Percentiles rank a stretch among this genome's conserved stretches.
Conservation (phyloP, 2,888 invertebrate genomes). For the Hyppa rectilinea region DNA sequence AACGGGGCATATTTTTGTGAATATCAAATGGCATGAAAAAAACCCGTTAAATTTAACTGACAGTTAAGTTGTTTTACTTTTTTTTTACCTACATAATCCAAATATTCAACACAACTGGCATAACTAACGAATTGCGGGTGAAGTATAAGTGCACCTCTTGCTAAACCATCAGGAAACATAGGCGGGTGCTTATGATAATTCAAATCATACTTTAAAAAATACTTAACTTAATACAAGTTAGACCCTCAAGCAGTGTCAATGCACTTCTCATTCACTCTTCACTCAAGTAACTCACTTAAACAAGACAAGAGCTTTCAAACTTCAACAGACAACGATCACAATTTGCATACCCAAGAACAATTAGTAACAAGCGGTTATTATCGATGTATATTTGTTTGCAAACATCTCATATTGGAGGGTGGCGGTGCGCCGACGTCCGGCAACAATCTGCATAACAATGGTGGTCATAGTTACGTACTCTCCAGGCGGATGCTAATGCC, state of each 20-base stretch:
- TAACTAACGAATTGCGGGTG: no score
- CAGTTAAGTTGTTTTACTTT: no score
- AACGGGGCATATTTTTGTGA: neutral
- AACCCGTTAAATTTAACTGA: neutral
- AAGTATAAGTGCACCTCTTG: no score
- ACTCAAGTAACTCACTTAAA: constrained; percentile 19
- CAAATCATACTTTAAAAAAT: no score
- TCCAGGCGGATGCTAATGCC: constrained; percentile 88
- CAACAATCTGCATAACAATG: constrained; percentile 89
- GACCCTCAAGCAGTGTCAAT: neutral
- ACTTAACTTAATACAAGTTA: neutral
- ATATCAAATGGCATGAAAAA: neutral
- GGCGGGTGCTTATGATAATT: no score
- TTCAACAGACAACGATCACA: constrained; percentile 31
- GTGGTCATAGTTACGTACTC: constrained; percentile 80
- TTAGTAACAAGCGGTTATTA: constrained; percentile 62
- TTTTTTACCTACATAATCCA: no score
- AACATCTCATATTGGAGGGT: constrained; percentile 78
- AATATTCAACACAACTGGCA: no score
- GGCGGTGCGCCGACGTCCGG: constrained; percentile 80
- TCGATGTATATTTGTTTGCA: constrained; percentile 80
- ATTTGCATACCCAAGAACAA: constrained; percentile 64
- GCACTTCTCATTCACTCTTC: constrained; percentile 8
- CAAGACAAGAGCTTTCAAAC: constrained; percentile 20
- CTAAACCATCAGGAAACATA: no score